A percentile compares a stretch with the other conserved stretches of the same genome.
These are phyloP conservation scores for Volucella zonaria DNA, from an alignment of 2,888 invertebrate genomes.

Conservation along the genomic window DNA sequence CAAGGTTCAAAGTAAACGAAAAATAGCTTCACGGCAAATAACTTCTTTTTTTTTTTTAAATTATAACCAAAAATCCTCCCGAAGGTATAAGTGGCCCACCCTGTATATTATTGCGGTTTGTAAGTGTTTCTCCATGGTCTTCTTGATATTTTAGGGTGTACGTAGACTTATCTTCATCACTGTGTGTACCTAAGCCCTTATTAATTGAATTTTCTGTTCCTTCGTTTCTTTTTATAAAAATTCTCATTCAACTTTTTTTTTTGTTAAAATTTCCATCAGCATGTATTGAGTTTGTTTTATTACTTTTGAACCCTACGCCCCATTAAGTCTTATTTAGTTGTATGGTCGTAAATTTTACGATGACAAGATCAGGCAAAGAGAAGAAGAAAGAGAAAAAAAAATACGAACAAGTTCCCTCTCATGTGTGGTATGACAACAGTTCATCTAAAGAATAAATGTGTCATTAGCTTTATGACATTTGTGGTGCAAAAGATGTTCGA, in stretches of 20 bases:
- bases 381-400: no score
- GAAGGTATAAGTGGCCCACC: no score
- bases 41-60: no score
- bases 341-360: conserved; percentile 55
- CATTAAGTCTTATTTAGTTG: conserved; percentile 48
- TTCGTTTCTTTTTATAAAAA: conserved; percentile 23
- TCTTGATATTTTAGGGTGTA: no score
- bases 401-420: conserved; percentile 1
- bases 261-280: conserved; percentile 44
- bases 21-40: no score
- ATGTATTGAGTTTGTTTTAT: conserved; percentile 49
- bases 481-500: conserved; percentile 10
- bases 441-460: conserved; percentile 17
- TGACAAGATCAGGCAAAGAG: conserved; percentile 3
- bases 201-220: conserved; percentile 9
- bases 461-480: conserved; percentile 54
- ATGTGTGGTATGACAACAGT: not conserved
- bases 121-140: no score
- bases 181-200: no score
- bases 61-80: no score
- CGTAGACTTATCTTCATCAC: no score
- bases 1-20: no score
- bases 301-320: conserved; percentile 38
- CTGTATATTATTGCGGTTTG: no score
- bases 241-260: conserved; percentile 41